Base-by-base conservation (phyloP, 2,113 vertebrate species). In the Platanista minor region DNA sequence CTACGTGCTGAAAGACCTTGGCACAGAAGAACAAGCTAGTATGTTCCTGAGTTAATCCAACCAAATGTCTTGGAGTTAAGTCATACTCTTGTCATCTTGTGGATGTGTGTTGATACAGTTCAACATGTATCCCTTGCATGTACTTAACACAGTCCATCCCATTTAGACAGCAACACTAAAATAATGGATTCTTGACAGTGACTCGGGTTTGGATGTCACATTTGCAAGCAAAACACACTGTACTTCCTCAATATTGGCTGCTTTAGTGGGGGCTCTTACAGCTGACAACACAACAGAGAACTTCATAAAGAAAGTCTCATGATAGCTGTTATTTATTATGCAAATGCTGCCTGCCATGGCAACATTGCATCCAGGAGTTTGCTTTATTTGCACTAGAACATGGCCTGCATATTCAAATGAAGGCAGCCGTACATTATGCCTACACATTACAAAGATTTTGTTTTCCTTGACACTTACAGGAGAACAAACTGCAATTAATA, bases 401-500 rank as follows among this genome's bases (percentile, higher is more conserved):
- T 97, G 95, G 97, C 91, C 96, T 97, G 98, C 98, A 98, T 98
- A 98, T 98, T 98, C 98, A 98, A 98, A 98, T 98, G 83, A 97
- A 96, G 97, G 94, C 96, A 96, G 97, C 66, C 96, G 9, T 98
- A 98, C 97, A 98, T 98, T 98, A 97, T 98, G 98, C 98, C 97
- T 97, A 96, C 98, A 98, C 97, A 92, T 98, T 98, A 98, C 98
- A 98, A 98, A 99, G 98, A 99, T 98, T 99, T 98, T 99, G 98
- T 99, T 99, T 99, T 99, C 98, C 98, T 98, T 98, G 98, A 98
- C 98, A 98, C 98, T 98, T 98, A 97, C 84, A 95, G 98, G 97
- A 98, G 98, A 98, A 98, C 98, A 98, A 99, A 99, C 98, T 98
- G 97, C 98, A 99, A 98, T 99, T 99, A 99, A 98, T 98, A 98